Evolutionary conservation across 1,140 invertebrate genomes (phyloP), one percentile per base, ranked within the genome.

Genomic region (Bombus polaris): DNA sequence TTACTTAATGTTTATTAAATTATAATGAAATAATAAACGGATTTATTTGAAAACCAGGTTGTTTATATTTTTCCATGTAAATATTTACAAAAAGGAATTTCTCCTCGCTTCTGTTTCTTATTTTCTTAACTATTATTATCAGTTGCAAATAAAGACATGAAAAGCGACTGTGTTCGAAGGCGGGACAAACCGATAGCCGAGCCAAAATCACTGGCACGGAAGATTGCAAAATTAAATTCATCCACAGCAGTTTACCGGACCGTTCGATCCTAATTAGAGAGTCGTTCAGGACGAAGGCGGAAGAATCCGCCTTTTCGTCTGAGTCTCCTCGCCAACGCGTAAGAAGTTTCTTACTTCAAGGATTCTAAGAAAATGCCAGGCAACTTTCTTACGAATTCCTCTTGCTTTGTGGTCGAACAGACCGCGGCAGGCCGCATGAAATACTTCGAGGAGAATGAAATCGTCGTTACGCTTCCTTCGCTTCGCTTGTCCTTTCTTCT

Each of bases 221-320:
- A 76, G n/a, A 32, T 12, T 3, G 72, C 68, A 82, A 62, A 88
- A 88, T 88, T 89, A 57, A 85, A 88, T 47, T 47, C 42, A 8
- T 66, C 70, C 12, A 4, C n/a, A 28, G 42, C 65, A 70, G 66
- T 74, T 74, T 78, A 78, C 80, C 65, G 68, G 53, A 68, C 74
- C 73, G 78, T 65, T 70, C 83, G 75, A 75, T 62, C 44, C 47
- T 86, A 82, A 86, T 89, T 86, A 86, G 39, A 65, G 57, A 25
- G 13, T 28, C 57, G 71, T 81, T 65, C 32, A 4, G 10, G 3
- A 4, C 0, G 57, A 39, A 15, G 1, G 44, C 62, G 4, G 9
- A 35, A 47, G 53, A 87, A 82, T 9, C 35, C n/a, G 42, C 28
- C 44, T 42, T 32, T 35, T 62, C 44, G 12, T 22, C 22, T 4